Evolutionary conservation across 2,888 invertebrate species (phyloP), one percentile per base, ranked within the genome.

Genomic region (Tipula lateralis): DNA sequence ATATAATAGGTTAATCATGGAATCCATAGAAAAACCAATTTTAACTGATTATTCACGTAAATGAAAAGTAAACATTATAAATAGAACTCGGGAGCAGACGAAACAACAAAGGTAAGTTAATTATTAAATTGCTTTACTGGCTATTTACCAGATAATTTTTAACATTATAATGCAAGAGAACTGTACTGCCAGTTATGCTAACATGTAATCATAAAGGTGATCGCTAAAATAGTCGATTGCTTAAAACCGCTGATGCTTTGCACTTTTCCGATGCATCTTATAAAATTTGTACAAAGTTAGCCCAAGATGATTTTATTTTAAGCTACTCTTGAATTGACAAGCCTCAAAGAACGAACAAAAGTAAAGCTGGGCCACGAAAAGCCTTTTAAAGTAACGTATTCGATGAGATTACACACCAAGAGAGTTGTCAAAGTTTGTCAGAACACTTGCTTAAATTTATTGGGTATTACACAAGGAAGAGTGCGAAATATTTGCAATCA

Each of bases 391-490:
- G n/a, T n/a, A n/a, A n/a, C n/a, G n/a, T n/a, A n/a, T n/a, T n/a
- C n/a, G n/a, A n/a, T n/a, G n/a, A n/a, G n/a, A n/a, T n/a, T n/a
- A n/a, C n/a, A n/a, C n/a, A n/a, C n/a, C n/a, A n/a, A n/a, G 7
- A 24, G 4, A 32, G 84, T 83, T 84, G 34, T 84, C 83, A 83
- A 34, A 32, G 85, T 84, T 81, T 85, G 84, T 84, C 84, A 84
- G 81, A 83, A 85, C 32, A 83, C 85, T 36, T 86, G 85, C 84
- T 80, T 84, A 19, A 84, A 84, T 34, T 83, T 86, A 39, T 34
- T 86, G n/a, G 66, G 84, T 83, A 83, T 86, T 80, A 85, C 84
- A 19, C 32, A 85, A 39, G 80, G 83, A 29, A 44, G 85, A 9
- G 85, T 85, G 85, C 83, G 85, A 85, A 85, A 84, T 83, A 80